Base-by-base conservation (phyloP, 1,140 invertebrate genomes). In the Polypedilum vanderplanki region DNA sequence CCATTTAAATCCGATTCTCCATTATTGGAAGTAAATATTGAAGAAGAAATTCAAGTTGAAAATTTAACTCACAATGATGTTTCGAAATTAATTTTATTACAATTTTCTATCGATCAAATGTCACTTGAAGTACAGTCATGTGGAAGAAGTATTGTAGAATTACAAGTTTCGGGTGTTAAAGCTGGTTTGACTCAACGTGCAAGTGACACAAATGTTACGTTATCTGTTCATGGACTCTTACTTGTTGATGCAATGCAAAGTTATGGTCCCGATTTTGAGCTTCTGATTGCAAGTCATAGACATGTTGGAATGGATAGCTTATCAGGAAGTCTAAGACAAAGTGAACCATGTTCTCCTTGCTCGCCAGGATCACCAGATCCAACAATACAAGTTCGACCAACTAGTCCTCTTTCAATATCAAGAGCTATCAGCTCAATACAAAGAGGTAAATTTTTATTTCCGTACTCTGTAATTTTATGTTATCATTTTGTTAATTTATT, bases 221-320 rank as follows among this genome's bases (percentile, higher is more conserved):
- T 98, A 57, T 94, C 93, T 41, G 94, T 98, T 10, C 95, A 97
- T 83, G 94, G 94, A 77, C 85, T 98, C 73, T 85, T 98, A 9
- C 82, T 98, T 9, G 96, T 96, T 0, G 96, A 98, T 86, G 96
- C 95, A 67, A 85, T 98, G 77, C 96, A 98, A 83, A 95, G 93
- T 8, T 97, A 95, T 84, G 96, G 96, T 0, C 90, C 91, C 1
- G 96, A 98, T 85, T 98, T 97, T 86, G 96, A 98, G 81, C 83
- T 98, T 7, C 84, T 98, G 1, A 89, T 97, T 10, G 96, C 96
- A 9, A 97, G 95, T 82, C 96, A 98, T 84, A 93, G 93, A 80
- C 93, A 96, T 81, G 91, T 98, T 18, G 92, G 92, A 1, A 93
- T 98, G 90, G 95, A 98, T 83, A 97, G 93, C 78, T 88, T 93